These are phyloP conservation scores for Drosophila setosimentum DNA, from an alignment of 2,888 invertebrate species.

Conservation along the genomic window DNA sequence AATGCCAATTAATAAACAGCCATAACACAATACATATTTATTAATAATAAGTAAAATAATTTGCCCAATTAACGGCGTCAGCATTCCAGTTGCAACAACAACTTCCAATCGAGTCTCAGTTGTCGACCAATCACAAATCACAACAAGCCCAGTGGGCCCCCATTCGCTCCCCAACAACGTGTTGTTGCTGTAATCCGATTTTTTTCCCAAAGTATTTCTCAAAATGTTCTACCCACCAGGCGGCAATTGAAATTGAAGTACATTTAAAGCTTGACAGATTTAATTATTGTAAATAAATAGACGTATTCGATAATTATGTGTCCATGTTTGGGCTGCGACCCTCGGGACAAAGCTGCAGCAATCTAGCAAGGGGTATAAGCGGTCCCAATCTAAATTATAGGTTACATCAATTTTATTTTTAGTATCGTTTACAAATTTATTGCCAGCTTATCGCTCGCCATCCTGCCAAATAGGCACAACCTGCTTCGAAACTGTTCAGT, in stretches of 20 bases:
- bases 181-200: slow-evolving; percentile 27
- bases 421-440: slow-evolving; percentile 18
- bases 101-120: slow-evolving; percentile 20
- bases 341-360: slow-evolving; percentile 7
- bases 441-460: slow-evolving; percentile 24
- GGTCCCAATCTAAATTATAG: slow-evolving; percentile 7
- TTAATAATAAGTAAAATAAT: slow-evolving; percentile 79
- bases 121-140: slow-evolving; percentile 54
- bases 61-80: slow-evolving; percentile 75
- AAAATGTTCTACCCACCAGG: slow-evolving; percentile 27
- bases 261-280: slow-evolving; percentile 66
- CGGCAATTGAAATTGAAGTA: slow-evolving; percentile 56
- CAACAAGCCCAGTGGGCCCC: slow-evolving; percentile 37
- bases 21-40: slow-evolving; percentile 75
- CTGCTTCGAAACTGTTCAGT: background rate
- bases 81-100: slow-evolving; percentile 61
- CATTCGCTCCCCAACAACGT: slow-evolving; percentile 2
- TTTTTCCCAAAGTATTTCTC: slow-evolving; percentile 32
- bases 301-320: slow-evolving; percentile 60
- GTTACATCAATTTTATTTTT: slow-evolving; percentile 15
- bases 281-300: slow-evolving; percentile 70
- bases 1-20: slow-evolving; percentile 76
- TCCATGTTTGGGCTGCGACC: slow-evolving; percentile 32
- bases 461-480: slow-evolving; percentile 11
- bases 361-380: no score